Evolutionary conservation across 2,888 invertebrate species (phyloP).

Genomic region (Antheraea assamensis): DNA sequence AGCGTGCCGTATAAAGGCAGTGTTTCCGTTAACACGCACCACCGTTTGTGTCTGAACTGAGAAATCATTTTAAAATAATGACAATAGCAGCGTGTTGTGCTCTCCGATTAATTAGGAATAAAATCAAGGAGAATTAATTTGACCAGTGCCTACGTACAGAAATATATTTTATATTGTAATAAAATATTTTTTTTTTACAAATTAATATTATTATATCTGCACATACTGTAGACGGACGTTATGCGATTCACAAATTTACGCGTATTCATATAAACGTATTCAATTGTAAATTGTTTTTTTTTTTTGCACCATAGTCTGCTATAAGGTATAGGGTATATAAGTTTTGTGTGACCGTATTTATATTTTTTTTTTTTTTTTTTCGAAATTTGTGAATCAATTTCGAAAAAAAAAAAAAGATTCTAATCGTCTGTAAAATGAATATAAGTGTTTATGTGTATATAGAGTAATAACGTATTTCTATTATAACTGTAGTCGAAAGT

Average conservation of each 20-base stretch:
- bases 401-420: background rate
- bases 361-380: background rate
- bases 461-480: background rate
- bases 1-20: too few relatives aligned
- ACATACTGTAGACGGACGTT: background rate
- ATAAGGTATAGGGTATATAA: background rate
- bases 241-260: background rate
- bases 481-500: background rate
- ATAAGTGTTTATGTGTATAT: constrained; percentile 2
- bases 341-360: background rate
- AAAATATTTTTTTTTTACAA: background rate
- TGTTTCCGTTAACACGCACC: too few relatives aligned
- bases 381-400: background rate
- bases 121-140: constrained; percentile 12
- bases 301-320: background rate
- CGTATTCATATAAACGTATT: background rate
- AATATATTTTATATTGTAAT: constrained; percentile 6
- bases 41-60: constrained; percentile 42
- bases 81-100: constrained; percentile 19
- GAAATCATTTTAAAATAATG: constrained; percentile 14
- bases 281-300: background rate
- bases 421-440: background rate
- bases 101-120: constrained; percentile 2
- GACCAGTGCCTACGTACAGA: constrained; percentile 19
- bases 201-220: background rate